phyloP scores from a whole-genome alignment of 35 echinoderm and acorn worm genomes.

The Ophiothrix spiculata region DNA sequence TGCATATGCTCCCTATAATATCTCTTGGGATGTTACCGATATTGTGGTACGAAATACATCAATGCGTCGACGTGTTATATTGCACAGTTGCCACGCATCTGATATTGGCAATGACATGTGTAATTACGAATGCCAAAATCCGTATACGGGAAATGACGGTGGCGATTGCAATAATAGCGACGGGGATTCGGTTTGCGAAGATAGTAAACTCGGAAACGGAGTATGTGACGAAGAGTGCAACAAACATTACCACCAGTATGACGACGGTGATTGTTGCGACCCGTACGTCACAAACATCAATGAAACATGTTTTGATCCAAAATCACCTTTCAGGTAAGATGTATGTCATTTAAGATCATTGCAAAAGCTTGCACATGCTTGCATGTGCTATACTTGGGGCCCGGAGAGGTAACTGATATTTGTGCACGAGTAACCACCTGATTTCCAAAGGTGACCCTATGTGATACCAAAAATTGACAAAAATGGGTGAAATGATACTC shows the following conservation, averaged over 20 bases:
- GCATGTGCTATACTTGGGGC: too few species aligned
- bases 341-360: not conserved
- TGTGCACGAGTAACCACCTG: too few species aligned
- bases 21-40: constrained; percentile 48
- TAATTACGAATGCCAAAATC: constrained; percentile 54
- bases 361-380: too few species aligned
- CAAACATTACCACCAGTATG: constrained; percentile 49
- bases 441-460: too few species aligned
- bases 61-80: constrained; percentile 37
- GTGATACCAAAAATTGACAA: too few species aligned
- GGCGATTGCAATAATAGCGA: constrained; percentile 18
- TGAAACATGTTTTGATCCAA: constrained; percentile 64
- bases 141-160: constrained; percentile 50
- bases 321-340: constrained; percentile 59
- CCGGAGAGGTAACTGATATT: too few species aligned
- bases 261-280: constrained; percentile 85
- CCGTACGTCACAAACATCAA: constrained; percentile 27
- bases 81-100: constrained; percentile 34
- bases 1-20: constrained; percentile 69
- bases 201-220: constrained; percentile 33
- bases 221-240: constrained; percentile 74
- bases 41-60: constrained; percentile 49
- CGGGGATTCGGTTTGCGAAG: not conserved
- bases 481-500: too few species aligned
- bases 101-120: constrained; percentile 69